A percentile compares a stretch with the other conserved stretches of the same genome.
These are phyloP conservation scores for Isoperla grammatica DNA, from an alignment of 2,888 invertebrate genomes.

Conservation along the genomic window DNA sequence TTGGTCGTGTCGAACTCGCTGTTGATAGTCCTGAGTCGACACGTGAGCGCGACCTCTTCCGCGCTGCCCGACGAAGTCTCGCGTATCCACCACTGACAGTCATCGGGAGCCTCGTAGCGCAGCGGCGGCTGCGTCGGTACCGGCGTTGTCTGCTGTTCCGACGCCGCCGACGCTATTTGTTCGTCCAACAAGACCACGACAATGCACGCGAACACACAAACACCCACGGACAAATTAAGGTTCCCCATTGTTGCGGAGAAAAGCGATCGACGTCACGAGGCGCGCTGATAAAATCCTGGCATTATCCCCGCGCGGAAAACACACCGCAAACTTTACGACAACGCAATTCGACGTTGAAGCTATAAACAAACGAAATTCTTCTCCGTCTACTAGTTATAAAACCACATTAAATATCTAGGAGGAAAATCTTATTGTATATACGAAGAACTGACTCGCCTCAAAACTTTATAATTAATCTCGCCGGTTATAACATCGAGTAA, in stretches of 20 bases:
- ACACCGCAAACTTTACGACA: not conserved
- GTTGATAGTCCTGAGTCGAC: slow-evolving; percentile 76
- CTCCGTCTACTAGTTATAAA: too few relatives aligned
- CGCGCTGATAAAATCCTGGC: not conserved
- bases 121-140: slow-evolving; percentile 44
- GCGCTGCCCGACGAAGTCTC: slow-evolving; percentile 44
- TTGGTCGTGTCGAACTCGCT: slow-evolving; percentile 85
- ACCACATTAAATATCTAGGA: not conserved
- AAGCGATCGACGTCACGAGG: not conserved
- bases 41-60: slow-evolving; percentile 70
- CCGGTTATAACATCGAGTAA: too few relatives aligned
- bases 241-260: slow-evolving; percentile 1
- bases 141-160: slow-evolving; percentile 23
- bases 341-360: not conserved
- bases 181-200: not conserved
- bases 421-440: slow-evolving; percentile 6
- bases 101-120: slow-evolving; percentile 76
- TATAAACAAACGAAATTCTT: not conserved
- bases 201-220: not conserved
- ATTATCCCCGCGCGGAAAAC: not conserved
- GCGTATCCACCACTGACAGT: slow-evolving; percentile 72
- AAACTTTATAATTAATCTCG: slow-evolving; percentile 5
- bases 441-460: not conserved
- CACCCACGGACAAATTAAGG: not conserved
- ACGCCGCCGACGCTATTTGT: not conserved